phyloP scores from a whole-genome alignment of 2,888 invertebrate genomes.

The Dicycla oo region DNA sequence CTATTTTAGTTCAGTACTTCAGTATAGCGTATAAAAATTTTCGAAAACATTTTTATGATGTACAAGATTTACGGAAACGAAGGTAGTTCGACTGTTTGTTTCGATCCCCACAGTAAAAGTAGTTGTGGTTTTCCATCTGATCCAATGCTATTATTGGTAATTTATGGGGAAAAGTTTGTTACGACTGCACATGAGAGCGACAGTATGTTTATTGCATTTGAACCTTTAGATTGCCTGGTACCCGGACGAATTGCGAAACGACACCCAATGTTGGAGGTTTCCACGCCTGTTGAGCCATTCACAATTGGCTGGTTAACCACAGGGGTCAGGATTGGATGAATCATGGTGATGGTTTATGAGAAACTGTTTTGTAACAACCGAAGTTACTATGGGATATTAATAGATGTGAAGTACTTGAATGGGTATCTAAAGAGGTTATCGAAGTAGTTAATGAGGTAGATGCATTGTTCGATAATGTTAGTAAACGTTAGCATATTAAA shows the following conservation, averaged over 20 bases:
- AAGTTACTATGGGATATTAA: slow-evolving; percentile 49
- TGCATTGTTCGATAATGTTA: slow-evolving; percentile 32
- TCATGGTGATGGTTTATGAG: slow-evolving; percentile 68
- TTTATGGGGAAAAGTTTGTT: slow-evolving; percentile 17
- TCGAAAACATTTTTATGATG: not conserved
- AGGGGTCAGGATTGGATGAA: slow-evolving; percentile 74
- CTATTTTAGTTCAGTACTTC: not conserved
- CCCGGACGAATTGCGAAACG: slow-evolving; percentile 58
- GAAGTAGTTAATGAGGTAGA: slow-evolving; percentile 16
- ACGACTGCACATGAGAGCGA: slow-evolving; percentile 24
- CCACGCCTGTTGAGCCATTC: slow-evolving; percentile 57
- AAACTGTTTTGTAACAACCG: slow-evolving; percentile 63
- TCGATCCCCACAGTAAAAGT: slow-evolving; percentile 5
- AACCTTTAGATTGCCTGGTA: slow-evolving; percentile 56
- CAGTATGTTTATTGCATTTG: slow-evolving; percentile 40
- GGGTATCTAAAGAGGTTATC: slow-evolving; percentile 50
- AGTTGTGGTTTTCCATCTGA: slow-evolving; percentile 22
- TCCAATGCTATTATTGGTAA: slow-evolving; percentile 17
- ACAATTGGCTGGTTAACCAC: slow-evolving; percentile 65
- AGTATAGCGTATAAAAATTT: not conserved
- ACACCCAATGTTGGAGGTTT: slow-evolving; percentile 44
- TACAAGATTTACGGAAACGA: slow-evolving; percentile 1
- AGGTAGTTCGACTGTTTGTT: not conserved
- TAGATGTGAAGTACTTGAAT: slow-evolving; percentile 21
- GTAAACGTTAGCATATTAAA: slow-evolving; percentile 8